Conservation (phyloP, 2,113 vertebrate genomes). For the Eretmochelys imbricata region DNA sequence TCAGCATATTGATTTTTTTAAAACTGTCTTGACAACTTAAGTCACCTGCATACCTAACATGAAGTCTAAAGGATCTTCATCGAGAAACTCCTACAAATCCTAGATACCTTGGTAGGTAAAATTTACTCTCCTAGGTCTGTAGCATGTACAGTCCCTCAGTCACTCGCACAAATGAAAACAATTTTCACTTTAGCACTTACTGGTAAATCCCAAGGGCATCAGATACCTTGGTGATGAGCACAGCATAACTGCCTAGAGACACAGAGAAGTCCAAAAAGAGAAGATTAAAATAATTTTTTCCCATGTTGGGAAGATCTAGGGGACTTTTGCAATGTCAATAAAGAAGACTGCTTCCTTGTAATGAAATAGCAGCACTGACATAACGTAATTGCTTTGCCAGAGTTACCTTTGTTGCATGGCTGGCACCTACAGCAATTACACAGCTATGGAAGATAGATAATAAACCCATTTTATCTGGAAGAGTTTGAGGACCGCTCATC, state of each 20-base stretch:
- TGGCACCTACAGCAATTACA: neutral
- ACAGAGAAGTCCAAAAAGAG: neutral
- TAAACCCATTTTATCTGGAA: neutral
- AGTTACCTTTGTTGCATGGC: neutral
- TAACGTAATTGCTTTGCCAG: neutral
- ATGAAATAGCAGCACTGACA: neutral
- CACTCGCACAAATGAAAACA: neutral
- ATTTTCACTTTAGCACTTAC: neutral
- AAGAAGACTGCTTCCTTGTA: neutral
- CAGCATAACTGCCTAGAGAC: neutral
- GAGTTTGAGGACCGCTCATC: neutral
- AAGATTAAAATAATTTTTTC: neutral
- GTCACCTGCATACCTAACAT: constrained; percentile 7
- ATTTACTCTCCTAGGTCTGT: neutral
- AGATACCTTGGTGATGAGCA: neutral
- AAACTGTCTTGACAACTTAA: neutral
- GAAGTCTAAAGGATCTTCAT: neutral
- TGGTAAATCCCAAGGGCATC: neutral
- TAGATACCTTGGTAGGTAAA: neutral
- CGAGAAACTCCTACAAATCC: neutral
- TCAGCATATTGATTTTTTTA: neutral
- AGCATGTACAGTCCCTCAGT: accelerated
- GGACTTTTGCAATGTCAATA: neutral
- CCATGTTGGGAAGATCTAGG: accelerated
- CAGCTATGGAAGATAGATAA: neutral